Evolutionary conservation across 2,113 vertebrate genomes (phyloP), one percentile per base, ranked within the genome.

Genomic region (Pantherophis guttatus): DNA sequence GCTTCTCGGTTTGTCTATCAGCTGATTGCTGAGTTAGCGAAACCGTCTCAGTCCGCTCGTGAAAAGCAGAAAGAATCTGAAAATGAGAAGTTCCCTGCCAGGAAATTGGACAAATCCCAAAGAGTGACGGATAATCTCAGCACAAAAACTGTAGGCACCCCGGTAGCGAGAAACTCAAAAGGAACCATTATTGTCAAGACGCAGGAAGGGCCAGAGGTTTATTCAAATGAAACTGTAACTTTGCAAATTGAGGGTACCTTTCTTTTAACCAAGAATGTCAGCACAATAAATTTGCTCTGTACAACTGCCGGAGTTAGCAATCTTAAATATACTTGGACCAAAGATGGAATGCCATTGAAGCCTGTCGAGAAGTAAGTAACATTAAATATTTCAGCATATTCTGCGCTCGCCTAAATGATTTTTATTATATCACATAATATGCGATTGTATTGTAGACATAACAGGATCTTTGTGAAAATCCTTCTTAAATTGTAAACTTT

Each of bases 321-420:
- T 90, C 97, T 97, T 90, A 97, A 96, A 17, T 97, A 98, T 5
- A 97, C 96, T 26, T 99, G 99, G 99, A 98, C 96, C 94, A 99
- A 98, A 97, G 98, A 99, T 92, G 98, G 98, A 1, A 88, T 93
- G 2, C 92, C 92, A 21, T 90, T 99, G 85, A 98, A 96, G 70
- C 95, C 94, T 12, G 98, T 97, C 87, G 96, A 96, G 12, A 98
- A 98, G 99, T 99, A 97, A 97, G 98, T 98, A 55, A 90, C 95
- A 59, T 59, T 0, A 86, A 91, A 92, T 81, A 81, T 29, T 94
- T 93, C 90, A 88, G 24, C 55, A 7, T 89, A 87, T 57, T 57
- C 23, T 26, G 48, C 8, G 3, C 8, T 54, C 29, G 53, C 95
- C 89, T 95, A 29, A 93, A 59, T 93, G 39, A 48, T 54, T 93